Base-by-base conservation (phyloP, 2,113 vertebrate species). In the Oncorhynchus keta region DNA sequence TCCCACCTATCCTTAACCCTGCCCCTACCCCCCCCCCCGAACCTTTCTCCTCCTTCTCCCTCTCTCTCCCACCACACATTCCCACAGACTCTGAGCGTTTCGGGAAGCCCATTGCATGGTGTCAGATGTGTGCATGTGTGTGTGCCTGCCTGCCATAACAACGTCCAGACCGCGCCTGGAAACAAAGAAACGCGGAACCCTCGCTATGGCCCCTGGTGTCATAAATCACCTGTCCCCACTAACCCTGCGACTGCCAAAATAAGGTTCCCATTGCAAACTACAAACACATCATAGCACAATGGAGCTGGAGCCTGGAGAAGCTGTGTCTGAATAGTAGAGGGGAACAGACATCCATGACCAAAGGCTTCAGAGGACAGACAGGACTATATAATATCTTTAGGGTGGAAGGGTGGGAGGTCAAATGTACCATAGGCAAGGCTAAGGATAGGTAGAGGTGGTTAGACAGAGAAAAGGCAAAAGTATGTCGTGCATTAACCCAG, bases 181-280 rank as follows among this genome's bases (percentile, higher is more conserved):
- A 80, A 78, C 79, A 76, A 84, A 85, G 72, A 71, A 35, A 70
- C 66, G 74, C 26, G 66, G 76, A 79, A 79, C 78, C 79, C 39
- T 13, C 39, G 28, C 81, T 32, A 24, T 28, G 24, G 26, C 71
- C 76, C 48, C 14, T 39, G 0, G 76, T 1, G 0, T 61, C 83
- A 73, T 91, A 92, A 93, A 93, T 93, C 91, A 86, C 72, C 74
- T 68, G 79, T 86, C 83, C 80, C 82, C 76, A 78, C 78, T 26
- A 82, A 90, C 76, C 55, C 76, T 4, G 12, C 57, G 84, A 84
- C 82, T 85, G 85, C 78, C 87, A 88, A 82, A 86, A 84, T 84
- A 78, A 82, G 78, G 87, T 88, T 91, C 85, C 78, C 77, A 76
- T 84, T 78, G 75, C 85, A 83, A 81, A 89, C 83, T 85, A 88